A percentile compares a stretch with the other conserved stretches of the same genome.
phyloP scores from a whole-genome alignment of 1,140 invertebrate genomes.

The Platyscapa corneri region DNA sequence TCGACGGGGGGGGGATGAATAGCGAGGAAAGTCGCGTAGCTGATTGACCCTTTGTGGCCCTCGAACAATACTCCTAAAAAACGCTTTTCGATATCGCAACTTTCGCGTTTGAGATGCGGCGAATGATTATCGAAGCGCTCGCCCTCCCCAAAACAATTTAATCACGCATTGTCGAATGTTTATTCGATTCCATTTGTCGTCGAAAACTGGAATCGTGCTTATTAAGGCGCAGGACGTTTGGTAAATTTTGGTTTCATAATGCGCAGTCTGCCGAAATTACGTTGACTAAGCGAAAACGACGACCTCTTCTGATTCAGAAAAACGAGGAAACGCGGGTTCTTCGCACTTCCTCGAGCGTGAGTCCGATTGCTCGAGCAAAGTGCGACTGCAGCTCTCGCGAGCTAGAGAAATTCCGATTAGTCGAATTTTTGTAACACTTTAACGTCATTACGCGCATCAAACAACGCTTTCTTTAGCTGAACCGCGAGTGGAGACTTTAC shows the following conservation, averaged over 20 bases:
- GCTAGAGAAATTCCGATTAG: no score
- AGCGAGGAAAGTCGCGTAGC: neutral
- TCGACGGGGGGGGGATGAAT: conserved; percentile 24
- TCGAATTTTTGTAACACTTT: no score
- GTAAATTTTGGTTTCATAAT: no score
- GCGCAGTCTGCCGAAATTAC: neutral
- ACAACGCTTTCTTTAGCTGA: no score
- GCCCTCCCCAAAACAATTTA: no score
- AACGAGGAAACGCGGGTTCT: neutral
- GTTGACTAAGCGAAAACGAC: neutral
- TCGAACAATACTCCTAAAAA: neutral
- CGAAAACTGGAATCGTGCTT: neutral
- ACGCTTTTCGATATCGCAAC: neutral
- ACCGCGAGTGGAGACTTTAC: no score
- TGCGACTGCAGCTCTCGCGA: neutral
- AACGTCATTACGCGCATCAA: no score
- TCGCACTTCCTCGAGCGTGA: neutral
- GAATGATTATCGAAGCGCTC: neutral
- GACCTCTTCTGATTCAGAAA: neutral
- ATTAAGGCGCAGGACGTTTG: neutral
- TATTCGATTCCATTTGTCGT: neutral
- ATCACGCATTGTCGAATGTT: neutral
- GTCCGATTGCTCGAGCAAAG: neutral
- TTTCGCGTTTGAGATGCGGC: neutral
- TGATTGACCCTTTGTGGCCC: conserved; percentile 38